A percentile compares a stretch with the other conserved stretches of the same genome.
These are phyloP conservation scores for Henricia sp. DNA, from an alignment of 53 echinoderm and acorn worm species.

Conservation along the genomic window DNA sequence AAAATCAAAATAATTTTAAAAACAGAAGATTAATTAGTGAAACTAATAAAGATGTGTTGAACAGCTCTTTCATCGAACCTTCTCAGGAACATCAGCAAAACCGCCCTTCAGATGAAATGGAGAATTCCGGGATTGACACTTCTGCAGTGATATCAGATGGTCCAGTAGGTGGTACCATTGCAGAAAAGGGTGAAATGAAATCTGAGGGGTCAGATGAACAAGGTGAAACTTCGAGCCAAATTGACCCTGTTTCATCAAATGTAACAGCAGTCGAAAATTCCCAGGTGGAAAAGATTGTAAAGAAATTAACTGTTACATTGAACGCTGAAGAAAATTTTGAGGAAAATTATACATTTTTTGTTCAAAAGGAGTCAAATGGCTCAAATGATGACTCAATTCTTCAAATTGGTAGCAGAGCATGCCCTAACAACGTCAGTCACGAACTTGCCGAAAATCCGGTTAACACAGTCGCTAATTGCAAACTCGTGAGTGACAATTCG, in stretches of 20 bases:
- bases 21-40: neutral
- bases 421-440: too few relatives aligned
- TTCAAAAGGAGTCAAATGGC: neutral
- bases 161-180: conserved; percentile 1
- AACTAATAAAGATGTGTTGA: neutral
- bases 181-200: conserved; percentile 21
- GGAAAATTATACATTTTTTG: too few relatives aligned
- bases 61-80: neutral
- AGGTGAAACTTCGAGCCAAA: neutral
- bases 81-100: neutral
- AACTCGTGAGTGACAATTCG: too few relatives aligned
- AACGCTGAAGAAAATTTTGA: conserved; percentile 24
- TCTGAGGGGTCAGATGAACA: neutral
- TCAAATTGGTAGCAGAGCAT: neutral
- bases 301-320: conserved; percentile 4
- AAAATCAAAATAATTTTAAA: neutral
- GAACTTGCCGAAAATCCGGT: neutral
- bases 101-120: neutral
- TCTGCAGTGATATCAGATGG: neutral
- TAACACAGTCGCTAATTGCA: too few relatives aligned
- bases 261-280: neutral
- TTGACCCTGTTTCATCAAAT: neutral
- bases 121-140: neutral
- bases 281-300: neutral
- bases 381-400: neutral